These are phyloP conservation scores for Diachasmimorpha longicaudata DNA, from an alignment of 1,140 invertebrate species.

Conservation along the genomic window DNA sequence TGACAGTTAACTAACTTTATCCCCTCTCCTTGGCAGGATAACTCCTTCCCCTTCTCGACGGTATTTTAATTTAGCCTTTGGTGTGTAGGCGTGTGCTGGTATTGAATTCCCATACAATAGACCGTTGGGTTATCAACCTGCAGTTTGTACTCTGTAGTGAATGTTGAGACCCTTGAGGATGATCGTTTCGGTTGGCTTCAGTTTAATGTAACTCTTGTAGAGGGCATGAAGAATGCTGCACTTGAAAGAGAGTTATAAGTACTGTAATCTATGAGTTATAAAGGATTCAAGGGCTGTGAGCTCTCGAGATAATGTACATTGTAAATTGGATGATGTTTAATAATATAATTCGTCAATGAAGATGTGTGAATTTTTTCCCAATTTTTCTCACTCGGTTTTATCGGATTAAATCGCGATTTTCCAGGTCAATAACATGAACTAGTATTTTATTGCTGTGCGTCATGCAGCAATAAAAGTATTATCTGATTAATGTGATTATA, in stretches of 20 bases:
- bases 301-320: too few species aligned
- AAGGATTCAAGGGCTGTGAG: too few species aligned
- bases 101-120: background rate
- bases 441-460: too few species aligned
- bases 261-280: background rate
- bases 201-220: background rate
- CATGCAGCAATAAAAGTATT: too few species aligned
- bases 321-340: too few species aligned
- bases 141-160: background rate
- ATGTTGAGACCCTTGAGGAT: background rate
- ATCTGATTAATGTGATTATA: too few species aligned
- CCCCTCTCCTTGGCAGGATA: slow-evolving; percentile 25
- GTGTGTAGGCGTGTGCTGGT: background rate
- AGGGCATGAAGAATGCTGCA: background rate
- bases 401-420: too few species aligned
- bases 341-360: too few species aligned
- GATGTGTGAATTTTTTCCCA: too few species aligned
- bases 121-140: background rate
- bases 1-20: background rate
- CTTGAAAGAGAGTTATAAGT: background rate
- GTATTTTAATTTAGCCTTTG: background rate
- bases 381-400: too few species aligned
- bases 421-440: too few species aligned
- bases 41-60: slow-evolving; percentile 38
- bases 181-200: background rate